Base-by-base conservation (phyloP, 1,140 invertebrate species). In the Papilio machaon region DNA sequence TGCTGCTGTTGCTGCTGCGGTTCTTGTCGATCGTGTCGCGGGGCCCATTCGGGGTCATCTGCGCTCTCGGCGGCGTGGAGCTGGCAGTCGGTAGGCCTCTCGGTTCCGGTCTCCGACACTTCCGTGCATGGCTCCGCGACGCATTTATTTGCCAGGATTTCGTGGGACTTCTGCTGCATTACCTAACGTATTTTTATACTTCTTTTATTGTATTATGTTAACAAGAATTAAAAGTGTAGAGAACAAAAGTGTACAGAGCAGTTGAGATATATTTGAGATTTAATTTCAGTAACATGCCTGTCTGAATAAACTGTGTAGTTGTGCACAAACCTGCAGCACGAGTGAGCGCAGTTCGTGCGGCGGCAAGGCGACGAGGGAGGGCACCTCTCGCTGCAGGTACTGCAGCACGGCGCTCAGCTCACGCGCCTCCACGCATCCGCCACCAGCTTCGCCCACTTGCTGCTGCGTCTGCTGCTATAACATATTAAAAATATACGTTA, bases 121-220 rank as follows among this genome's bases (percentile, higher is more conserved):
- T 84, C 87, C 70, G 81, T 82, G 52, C 80, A 82, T 15, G 76
- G 30, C 10, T 81, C 89, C 64, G 76, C 84, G 77, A 81, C 87
- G 82, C 91, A 94, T 83, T 94, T 93, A 75, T 89, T 88, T 80
- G 92, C 88, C 35, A 94, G 88, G 80, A 95, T 94, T 88, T 95
- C 94, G 86, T 95, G 93, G 6, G 92, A 94, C 85, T 95, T 95
- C 87, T 95, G 94, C 83, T 95, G 93, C 94, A 95, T 94, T 78
- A 95, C 94, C 90, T 94, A 86, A 11, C 38, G 15, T 52, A 49
- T 73, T 13, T 49, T 73, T 13, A 77, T 73, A 76, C 52, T 76
- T 76, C 19, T 60, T 81, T 81, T 75, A 46, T 73, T 58, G 70
- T n/a, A 46, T 46, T 17, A 46, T 73, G 15, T 46, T 43, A 46